These are phyloP conservation scores for Entomobrya proxima DNA, from an alignment of 2,888 invertebrate genomes.

Conservation along the genomic window DNA sequence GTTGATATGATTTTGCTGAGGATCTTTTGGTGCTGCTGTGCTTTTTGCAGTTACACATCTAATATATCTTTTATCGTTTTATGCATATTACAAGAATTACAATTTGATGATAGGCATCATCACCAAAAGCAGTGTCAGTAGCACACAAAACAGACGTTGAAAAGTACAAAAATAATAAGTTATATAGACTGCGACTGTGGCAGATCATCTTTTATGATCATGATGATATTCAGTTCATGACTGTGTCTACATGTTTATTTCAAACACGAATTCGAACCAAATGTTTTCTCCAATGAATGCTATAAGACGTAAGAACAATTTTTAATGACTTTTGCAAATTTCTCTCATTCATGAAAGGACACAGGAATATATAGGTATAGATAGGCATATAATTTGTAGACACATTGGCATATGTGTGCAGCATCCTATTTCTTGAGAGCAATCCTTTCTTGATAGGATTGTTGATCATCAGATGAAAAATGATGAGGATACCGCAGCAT, in stretches of 20 bases:
- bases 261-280: neutral
- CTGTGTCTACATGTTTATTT: neutral
- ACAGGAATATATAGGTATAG: neutral
- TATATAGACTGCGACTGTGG: neutral
- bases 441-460: neutral
- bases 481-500: neutral
- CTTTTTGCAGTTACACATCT: neutral
- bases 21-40: neutral
- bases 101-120: constrained; percentile 29
- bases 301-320: neutral
- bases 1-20: neutral
- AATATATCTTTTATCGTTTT: neutral
- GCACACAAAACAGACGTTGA: neutral
- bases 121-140: neutral
- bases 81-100: constrained; percentile 33
- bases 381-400: neutral
- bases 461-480: neutral
- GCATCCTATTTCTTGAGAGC: neutral
- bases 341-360: constrained; percentile 51
- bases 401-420: neutral
- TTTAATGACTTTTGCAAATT: constrained; percentile 58
- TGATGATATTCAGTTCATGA: neutral
- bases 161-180: neutral
- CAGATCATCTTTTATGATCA: neutral
- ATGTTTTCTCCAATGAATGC: constrained; percentile 1